Percentiles rank a stretch among this genome's conserved stretches.
These are phyloP conservation scores for Rissa tridactyla DNA, from an alignment of 2,113 vertebrate species.

Conservation along the genomic window DNA sequence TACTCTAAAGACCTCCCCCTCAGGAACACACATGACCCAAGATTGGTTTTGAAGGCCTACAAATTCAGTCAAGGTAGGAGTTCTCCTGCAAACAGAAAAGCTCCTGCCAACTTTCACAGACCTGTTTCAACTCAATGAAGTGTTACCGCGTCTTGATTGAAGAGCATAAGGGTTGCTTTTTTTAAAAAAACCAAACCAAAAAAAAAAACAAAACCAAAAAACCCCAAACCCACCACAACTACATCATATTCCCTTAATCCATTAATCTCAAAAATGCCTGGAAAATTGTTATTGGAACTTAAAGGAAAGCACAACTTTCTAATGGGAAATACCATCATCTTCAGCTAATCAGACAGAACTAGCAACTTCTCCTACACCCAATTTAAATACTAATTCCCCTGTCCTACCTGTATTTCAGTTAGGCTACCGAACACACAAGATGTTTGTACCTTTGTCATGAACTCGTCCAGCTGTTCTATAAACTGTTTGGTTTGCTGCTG, in stretches of 20 bases:
- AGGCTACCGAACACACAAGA: not conserved
- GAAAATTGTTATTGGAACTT: not conserved
- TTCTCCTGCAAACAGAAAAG: not conserved
- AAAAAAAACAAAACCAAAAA: not conserved
- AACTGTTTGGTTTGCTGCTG: conserved; percentile 95
- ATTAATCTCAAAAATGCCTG: not conserved
- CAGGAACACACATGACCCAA: not conserved
- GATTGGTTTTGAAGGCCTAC: not conserved
- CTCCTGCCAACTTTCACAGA: not conserved
- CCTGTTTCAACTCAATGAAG: not conserved
- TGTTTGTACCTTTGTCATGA: conserved; percentile 89
- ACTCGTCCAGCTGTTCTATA: conserved; percentile 90
- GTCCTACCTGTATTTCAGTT: not conserved
- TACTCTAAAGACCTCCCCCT: not conserved
- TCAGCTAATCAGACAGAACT: not conserved
- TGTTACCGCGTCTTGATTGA: not conserved
- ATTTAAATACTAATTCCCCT: not conserved
- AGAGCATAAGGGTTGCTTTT: not conserved
- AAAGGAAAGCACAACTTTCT: not conserved
- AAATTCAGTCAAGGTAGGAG: not conserved
- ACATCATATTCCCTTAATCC: not conserved
- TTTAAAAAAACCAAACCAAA: not conserved
- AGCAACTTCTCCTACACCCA: not conserved
- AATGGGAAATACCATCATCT: not conserved
- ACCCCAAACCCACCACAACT: too few species aligned